Evolutionary conservation across 2,113 vertebrate species (phyloP).

Genomic region (Callipepla californica): DNA sequence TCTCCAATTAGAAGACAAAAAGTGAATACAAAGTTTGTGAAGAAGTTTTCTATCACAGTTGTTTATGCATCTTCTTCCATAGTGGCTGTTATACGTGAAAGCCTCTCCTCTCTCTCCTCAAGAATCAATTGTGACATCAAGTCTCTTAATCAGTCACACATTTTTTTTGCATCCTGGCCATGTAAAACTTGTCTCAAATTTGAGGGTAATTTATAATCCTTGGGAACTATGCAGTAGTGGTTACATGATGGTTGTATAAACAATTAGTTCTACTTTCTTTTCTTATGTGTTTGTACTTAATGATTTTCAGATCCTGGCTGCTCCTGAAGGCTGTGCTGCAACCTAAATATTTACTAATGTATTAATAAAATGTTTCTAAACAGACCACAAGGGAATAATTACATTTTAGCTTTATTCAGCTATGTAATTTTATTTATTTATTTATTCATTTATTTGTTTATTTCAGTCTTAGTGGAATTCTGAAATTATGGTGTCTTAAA

Average conservation of each 20-base stretch:
- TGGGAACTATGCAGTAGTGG: neutral
- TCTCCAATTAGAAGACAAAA: neutral
- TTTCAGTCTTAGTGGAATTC: neutral
- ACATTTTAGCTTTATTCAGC: neutral
- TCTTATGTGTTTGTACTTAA: neutral
- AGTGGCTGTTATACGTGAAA: neutral
- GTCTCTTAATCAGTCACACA: neutral
- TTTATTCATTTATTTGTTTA: neutral
- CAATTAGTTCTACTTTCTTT: neutral
- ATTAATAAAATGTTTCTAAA: neutral
- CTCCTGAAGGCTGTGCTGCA: neutral
- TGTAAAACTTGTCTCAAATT: neutral
- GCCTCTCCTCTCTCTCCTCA: neutral
- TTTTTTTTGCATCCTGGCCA: neutral
- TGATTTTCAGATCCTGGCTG: neutral
- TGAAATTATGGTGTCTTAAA: neutral
- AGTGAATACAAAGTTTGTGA: neutral
- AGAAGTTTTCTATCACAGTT: neutral
- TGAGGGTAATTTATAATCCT: neutral
- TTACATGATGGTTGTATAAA: neutral
- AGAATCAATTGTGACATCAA: neutral
- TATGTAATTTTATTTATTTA: neutral
- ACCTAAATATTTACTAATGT: neutral
- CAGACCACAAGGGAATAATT: fast-evolving
- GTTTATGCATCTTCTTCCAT: neutral